These are phyloP conservation scores for Arothron firmamentum DNA, from an alignment of 2,113 vertebrate species.

Conservation along the genomic window DNA sequence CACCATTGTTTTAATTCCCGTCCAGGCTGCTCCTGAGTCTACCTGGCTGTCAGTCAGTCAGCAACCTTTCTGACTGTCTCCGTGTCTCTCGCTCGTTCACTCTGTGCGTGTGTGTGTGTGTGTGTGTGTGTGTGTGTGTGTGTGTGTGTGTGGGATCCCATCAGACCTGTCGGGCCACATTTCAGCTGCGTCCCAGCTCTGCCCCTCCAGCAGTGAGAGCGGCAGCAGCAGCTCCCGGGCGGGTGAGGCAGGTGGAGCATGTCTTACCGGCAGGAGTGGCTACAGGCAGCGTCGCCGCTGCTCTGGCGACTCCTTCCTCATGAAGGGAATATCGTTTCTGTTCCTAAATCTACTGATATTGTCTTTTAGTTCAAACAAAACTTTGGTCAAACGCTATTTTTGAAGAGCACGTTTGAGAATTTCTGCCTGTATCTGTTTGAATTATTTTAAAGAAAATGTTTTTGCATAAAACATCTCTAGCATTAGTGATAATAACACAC, in stretches of 20 bases:
- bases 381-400: too few relatives aligned
- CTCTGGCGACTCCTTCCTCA: constrained; percentile 1
- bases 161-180: constrained; percentile 75
- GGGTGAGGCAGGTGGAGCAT: constrained; percentile 53
- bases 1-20: constrained; percentile 30
- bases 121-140: constrained; percentile 9
- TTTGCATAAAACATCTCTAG: too few relatives aligned
- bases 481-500: too few relatives aligned
- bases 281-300: neutral
- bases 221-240: constrained; percentile 39
- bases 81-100: constrained; percentile 7
- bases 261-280: constrained; percentile 26
- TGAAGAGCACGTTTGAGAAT: too few relatives aligned
- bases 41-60: constrained; percentile 51
- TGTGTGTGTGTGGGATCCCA: constrained; percentile 44
- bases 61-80: constrained; percentile 2
- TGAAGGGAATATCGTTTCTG: too few relatives aligned
- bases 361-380: too few relatives aligned
- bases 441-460: too few relatives aligned
- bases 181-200: constrained; percentile 49
- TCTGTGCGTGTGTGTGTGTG: constrained; percentile 1
- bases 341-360: too few relatives aligned
- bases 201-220: constrained; percentile 18
- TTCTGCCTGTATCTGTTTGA: too few relatives aligned
- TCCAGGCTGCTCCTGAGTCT: constrained; percentile 23